Evolutionary conservation across 1,140 invertebrate species (phyloP).

Genomic region (Zophobas morio): DNA sequence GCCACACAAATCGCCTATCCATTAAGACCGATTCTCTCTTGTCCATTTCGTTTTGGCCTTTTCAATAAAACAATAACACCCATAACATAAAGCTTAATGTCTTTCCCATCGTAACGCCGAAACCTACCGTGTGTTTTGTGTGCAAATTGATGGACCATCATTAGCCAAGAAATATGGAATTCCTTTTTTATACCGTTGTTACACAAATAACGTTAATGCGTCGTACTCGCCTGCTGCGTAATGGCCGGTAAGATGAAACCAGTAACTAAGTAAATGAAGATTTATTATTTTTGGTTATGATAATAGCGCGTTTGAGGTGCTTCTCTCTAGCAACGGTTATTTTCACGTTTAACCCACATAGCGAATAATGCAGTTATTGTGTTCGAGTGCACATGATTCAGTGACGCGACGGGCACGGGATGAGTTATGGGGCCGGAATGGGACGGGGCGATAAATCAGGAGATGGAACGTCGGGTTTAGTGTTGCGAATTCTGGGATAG

Average conservation of each 20-base stretch:
- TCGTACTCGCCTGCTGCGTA: constrained; percentile 25
- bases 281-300: constrained; percentile 15
- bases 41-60: neutral
- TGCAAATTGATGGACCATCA: constrained; percentile 20
- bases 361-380: constrained; percentile 17
- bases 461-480: too few species aligned
- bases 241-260: constrained; percentile 28
- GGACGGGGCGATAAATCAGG: too few species aligned
- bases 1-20: neutral
- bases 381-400: neutral
- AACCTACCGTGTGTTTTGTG: neutral
- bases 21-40: constrained; percentile 16
- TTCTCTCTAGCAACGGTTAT: neutral
- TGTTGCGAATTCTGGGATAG: too few species aligned
- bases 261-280: constrained; percentile 37
- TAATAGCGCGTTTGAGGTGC: neutral
- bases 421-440: too few species aligned
- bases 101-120: neutral
- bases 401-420: too few species aligned
- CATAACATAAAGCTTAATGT: neutral
- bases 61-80: constrained; percentile 7
- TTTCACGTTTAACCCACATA: constrained; percentile 6
- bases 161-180: constrained; percentile 2
- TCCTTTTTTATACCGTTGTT: constrained; percentile 17
- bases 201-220: constrained; percentile 13